Conservation (phyloP, 2,113 vertebrate genomes). For the Noturus placidus region DNA sequence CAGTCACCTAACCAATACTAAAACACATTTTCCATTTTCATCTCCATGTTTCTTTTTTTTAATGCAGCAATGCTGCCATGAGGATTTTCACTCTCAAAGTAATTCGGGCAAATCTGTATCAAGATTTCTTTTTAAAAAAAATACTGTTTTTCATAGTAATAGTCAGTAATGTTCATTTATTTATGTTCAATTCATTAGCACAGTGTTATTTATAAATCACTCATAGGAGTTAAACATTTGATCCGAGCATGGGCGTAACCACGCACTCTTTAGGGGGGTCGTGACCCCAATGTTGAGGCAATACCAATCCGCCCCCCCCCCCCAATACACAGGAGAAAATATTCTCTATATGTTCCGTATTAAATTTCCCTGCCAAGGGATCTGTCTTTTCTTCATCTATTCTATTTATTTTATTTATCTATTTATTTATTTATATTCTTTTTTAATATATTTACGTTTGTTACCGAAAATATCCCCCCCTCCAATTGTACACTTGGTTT, state of each 20-base stretch:
- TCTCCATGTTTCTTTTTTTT: not conserved
- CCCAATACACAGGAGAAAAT: too few species aligned
- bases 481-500: too few species aligned
- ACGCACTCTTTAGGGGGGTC: too few species aligned
- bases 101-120: not conserved
- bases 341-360: too few species aligned
- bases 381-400: too few species aligned
- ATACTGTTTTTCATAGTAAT: not conserved
- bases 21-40: not conserved
- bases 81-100: not conserved
- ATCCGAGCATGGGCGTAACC: not conserved
- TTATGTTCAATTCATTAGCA: not conserved
- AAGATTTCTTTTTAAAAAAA: not conserved
- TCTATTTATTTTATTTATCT: too few species aligned
- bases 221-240: not conserved
- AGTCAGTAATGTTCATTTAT: not conserved
- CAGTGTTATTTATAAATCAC: not conserved
- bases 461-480: too few species aligned
- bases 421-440: too few species aligned
- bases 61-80: not conserved
- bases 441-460: too few species aligned
- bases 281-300: too few species aligned
- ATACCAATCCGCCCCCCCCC: too few species aligned
- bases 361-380: too few species aligned
- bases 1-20: not conserved